phyloP scores from a whole-genome alignment of 2,113 vertebrate species.

The Urocitellus parryii region DNA sequence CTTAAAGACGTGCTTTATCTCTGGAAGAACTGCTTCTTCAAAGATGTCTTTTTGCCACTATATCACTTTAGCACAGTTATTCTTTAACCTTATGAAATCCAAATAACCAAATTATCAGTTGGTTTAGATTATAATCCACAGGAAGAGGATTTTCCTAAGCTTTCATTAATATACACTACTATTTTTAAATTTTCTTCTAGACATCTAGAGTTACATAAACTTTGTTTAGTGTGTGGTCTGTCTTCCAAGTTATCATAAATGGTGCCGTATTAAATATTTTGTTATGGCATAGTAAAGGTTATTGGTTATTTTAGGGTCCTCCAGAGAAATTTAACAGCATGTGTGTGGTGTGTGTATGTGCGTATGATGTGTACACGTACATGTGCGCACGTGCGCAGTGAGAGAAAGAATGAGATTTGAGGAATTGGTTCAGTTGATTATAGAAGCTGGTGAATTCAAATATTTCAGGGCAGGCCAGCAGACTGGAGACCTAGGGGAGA shows the following conservation, averaged over 20 bases:
- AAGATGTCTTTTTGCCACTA: background rate
- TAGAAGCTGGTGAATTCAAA: background rate
- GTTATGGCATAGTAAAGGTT: background rate
- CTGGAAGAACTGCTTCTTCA: background rate
- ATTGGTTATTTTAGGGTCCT: background rate
- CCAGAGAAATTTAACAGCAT: background rate
- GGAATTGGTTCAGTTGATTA: background rate
- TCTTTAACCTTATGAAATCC: background rate
- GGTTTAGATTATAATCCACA: background rate
- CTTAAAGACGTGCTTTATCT: background rate
- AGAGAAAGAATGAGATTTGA: background rate
- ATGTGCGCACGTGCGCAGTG: accelerated
- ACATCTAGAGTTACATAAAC: background rate
- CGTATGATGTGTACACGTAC: background rate
- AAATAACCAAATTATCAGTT: background rate
- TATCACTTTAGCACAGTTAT: background rate
- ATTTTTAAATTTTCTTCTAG: background rate
- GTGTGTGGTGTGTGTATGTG: background rate
- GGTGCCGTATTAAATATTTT: constrained; percentile 25
- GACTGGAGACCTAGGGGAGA: background rate
- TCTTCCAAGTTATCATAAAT: background rate
- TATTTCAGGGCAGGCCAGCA: background rate
- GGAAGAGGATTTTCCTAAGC: background rate
- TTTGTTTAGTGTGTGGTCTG: background rate
- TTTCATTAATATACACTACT: background rate